Base-by-base conservation (phyloP, 2,888 invertebrate genomes). In the Bombyx huttoni region DNA sequence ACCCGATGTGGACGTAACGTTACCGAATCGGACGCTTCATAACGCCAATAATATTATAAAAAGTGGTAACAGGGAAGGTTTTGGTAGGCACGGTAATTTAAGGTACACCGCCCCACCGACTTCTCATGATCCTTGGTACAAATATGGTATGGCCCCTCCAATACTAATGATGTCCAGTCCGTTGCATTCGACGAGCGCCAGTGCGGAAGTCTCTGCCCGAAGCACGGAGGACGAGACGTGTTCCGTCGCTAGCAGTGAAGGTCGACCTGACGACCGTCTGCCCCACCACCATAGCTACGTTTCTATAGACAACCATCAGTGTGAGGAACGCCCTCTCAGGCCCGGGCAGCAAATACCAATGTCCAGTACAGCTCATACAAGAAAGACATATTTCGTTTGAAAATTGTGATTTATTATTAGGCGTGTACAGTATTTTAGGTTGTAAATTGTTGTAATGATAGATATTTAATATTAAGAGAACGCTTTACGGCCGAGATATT, bases 1-100 rank as follows among this genome's bases (percentile, higher is more conserved):
- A 91, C 95, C 95, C 61, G 94, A 95, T 78, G 92, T 94, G 64
- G 89, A 89, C 74, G 85, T 89, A 73, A 89, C 89, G 59, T 80
- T 90, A 56, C 90, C 91, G 62, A 88, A 89, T 81, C 89, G 89
- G 81, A 89, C 89, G 81, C 82, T 89, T 72, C 88, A 89, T 73
- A 86, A 81, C 59, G 79, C 88, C 57, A 86, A 83, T 73, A 87
- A 84, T 66, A 24, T 24, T 24, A 67, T 86, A 58, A 89, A 89
- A 73, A 80, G 76, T 73, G 72, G 76, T 69, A 84, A 85, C 60
- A 77, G 87, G 64, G 89, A 89, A 64, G 84, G 79, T 58, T 88
- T 87, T 58, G 80, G 81, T 51, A 77, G 89, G 57, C 89, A 89
- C 62, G 88, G 88, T 59, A 89, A 89, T 63, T 63, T 89, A 66